Base-by-base conservation (phyloP, 2,888 invertebrate genomes). In the Suillia variegata region DNA sequence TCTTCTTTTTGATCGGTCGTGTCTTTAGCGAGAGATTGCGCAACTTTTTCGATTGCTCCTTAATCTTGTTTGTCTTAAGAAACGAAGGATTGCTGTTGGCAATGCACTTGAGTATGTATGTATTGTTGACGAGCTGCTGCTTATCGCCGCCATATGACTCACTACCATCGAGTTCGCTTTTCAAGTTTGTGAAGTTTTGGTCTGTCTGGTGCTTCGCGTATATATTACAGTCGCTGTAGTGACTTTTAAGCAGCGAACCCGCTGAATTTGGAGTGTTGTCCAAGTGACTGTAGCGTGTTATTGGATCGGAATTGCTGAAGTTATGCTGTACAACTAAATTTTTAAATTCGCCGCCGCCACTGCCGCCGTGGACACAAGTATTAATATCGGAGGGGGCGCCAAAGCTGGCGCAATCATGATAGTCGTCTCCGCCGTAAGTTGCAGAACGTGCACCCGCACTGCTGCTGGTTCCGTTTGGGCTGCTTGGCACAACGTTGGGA, bases 81-180 rank as follows among this genome's bases (percentile, higher is more conserved):
- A 81, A 80, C 65, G 81, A 80, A 31, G 81, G 80, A n/a, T n/a
- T n/a, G 72, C 81, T 82, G 59, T 80, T 80, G 22, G 80, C 78
- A 48, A 82, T 78, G 70, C 80, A 81, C 75, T 81, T 82, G 63
- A 81, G 80, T 65, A 81, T 80, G 67, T 80, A 81, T 33, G 80
- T 80, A 66, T 81, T 79, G 65, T 80, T 79, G 54, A 79, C 78
- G 68, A 79, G 65, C 62, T 80, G 73, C 66, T 80, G 76, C 58
- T 79, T 80, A 57, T 80, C 76, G 52, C 68, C 69, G 62, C 68
- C 73, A 63, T 66, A 70, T 47, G 71, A 71, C 56, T 69, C 68
- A 68, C 55, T 70, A 42, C 67, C 60, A 57, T 76, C 73, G 24
- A 75, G 61, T n/a, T n/a, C n/a, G n/a, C n/a, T n/a, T n/a, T n/a